Conservation (phyloP, 1,140 invertebrate genomes). For the Panulirus ornatus region DNA sequence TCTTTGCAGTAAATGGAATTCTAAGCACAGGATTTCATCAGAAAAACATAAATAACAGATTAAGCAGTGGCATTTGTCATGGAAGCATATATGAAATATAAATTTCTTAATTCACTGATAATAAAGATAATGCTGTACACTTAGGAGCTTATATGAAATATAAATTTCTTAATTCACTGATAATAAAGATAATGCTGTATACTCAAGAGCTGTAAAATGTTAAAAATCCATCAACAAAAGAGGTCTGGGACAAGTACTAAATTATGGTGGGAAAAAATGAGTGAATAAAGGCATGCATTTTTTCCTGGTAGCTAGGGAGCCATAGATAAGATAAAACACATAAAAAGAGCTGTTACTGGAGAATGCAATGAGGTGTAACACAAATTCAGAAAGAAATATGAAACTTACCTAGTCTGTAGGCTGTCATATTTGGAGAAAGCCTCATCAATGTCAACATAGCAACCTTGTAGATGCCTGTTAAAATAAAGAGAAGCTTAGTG, state of each 20-base stretch:
- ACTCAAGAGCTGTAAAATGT: too few relatives aligned
- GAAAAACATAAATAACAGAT: too few relatives aligned
- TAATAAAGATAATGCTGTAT: too few relatives aligned
- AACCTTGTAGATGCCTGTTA: conserved; percentile 78
- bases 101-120: too few relatives aligned
- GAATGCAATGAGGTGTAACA: not conserved
- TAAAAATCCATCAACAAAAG: too few relatives aligned
- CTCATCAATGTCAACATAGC: conserved; percentile 79
- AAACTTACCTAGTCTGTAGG: conserved; percentile 69
- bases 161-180: too few relatives aligned
- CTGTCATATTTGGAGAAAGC: conserved; percentile 77
- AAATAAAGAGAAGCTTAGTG: conserved; percentile 10
- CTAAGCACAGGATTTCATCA: too few relatives aligned
- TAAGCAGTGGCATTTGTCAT: too few relatives aligned
- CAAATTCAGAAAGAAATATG: not conserved
- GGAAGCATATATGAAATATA: too few relatives aligned
- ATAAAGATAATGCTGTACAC: too few relatives aligned
- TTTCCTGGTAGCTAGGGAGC: not conserved
- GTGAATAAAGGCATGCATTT: not conserved
- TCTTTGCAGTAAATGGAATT: too few relatives aligned
- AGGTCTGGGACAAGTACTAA: not conserved
- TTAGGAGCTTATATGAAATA: too few relatives aligned
- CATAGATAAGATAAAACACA: not conserved
- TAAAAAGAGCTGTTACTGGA: not conserved
- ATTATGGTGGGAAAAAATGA: not conserved